These are phyloP conservation scores for Xylophagus ater DNA, from an alignment of 2,888 invertebrate genomes.

Conservation along the genomic window DNA sequence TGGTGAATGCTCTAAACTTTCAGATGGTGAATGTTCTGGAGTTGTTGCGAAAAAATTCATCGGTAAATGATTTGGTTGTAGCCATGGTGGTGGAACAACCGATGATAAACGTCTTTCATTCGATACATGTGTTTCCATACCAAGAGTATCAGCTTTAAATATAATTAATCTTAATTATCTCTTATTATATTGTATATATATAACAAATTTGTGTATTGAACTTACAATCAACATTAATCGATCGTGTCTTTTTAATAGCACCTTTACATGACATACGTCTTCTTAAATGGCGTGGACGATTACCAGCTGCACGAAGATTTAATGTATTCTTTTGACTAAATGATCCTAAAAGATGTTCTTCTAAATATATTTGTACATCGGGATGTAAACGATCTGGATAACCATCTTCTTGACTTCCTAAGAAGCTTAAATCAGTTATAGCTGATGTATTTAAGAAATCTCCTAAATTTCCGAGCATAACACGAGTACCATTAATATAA, in stretches of 20 bases:
- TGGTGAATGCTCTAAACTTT: constrained; percentile 34
- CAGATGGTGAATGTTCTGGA: constrained; percentile 28
- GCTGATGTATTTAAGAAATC: constrained; percentile 97
- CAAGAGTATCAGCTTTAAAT: constrained; percentile 60
- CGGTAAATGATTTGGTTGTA: constrained; percentile 26
- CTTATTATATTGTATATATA: background rate
- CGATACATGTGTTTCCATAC: constrained; percentile 55
- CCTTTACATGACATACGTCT: constrained; percentile 81
- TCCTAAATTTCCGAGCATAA: constrained; percentile 85
- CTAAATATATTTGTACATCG: constrained; percentile 76
- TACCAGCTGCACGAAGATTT: constrained; percentile 43
- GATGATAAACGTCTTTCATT: constrained; percentile 47
- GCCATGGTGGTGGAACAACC: constrained; percentile 37
- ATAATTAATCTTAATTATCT: constrained; percentile 8
- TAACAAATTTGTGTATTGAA: constrained; percentile 20
- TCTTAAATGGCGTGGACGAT: constrained; percentile 47
- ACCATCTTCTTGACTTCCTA: constrained; percentile 87
- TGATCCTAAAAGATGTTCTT: constrained; percentile 72
- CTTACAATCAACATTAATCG: constrained; percentile 84
- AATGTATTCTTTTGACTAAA: constrained; percentile 63
- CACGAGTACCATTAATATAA: constrained; percentile 96
- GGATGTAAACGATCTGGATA: constrained; percentile 75
- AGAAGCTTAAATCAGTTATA: constrained; percentile 90
- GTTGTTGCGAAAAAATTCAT: constrained; percentile 31
- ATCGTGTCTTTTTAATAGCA: constrained; percentile 85